Evolutionary conservation across 37 sponge, comb jelly and placozoan genomes (phyloP).

Genomic region (Eunapius fragilis): DNA sequence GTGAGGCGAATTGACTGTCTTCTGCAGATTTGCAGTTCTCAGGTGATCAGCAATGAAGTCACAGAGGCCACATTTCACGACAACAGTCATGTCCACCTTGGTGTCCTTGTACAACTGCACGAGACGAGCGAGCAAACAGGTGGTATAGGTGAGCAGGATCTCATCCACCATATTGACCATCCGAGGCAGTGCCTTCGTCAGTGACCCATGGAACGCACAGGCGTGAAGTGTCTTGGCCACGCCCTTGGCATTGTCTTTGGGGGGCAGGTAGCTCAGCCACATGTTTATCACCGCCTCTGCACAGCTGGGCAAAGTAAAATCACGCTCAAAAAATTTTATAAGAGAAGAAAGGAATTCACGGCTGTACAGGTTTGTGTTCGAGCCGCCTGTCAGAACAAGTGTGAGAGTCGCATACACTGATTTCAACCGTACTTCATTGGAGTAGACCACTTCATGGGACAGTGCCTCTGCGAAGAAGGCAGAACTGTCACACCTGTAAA

Average conservation of each 20-base stretch:
- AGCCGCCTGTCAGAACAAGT: constrained; percentile 23
- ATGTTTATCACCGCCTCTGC: constrained; percentile 13
- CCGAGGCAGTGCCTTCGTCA: constrained; percentile 6
- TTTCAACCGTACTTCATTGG: constrained; percentile 10
- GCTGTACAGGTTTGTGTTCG: constrained; percentile 3
- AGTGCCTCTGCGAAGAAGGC: constrained; percentile 39
- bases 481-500: constrained; percentile 23
- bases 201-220: constrained; percentile 20
- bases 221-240: constrained; percentile 1
- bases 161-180: neutral
- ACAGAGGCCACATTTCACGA: constrained; percentile 15
- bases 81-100: constrained; percentile 12
- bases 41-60: neutral
- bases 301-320: neutral
- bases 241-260: constrained; percentile 14
- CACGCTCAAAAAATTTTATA: constrained; percentile 24
- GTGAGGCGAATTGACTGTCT: neutral
- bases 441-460: constrained; percentile 14
- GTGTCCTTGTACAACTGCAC: constrained; percentile 22
- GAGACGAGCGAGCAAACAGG: constrained; percentile 28
- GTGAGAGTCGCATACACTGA: constrained; percentile 31
- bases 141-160: neutral
- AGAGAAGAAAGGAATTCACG: constrained; percentile 38
- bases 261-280: constrained; percentile 31
- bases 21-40: constrained; percentile 5